These are phyloP conservation scores for Acrocera orbiculus DNA, from an alignment of 2,888 invertebrate genomes.

Conservation along the genomic window DNA sequence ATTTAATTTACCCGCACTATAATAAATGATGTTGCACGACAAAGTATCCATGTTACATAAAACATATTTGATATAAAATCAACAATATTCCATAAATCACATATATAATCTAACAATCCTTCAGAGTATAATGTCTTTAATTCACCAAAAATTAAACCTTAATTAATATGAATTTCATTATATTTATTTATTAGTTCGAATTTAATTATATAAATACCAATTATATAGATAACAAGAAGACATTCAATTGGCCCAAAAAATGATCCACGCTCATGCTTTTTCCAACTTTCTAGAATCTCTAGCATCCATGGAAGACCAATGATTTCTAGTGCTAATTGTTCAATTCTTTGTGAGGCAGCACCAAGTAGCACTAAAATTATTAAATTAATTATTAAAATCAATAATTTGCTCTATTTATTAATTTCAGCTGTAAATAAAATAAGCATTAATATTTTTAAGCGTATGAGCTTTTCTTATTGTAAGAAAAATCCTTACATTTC, in stretches of 20 bases:
- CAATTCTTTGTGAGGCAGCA: conserved; percentile 82
- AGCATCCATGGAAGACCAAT: conserved; percentile 61
- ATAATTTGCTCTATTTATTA: no score
- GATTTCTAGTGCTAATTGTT: conserved; percentile 61
- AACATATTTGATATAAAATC: conserved; percentile 94
- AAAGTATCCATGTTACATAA: conserved; percentile 82
- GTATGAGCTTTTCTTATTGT: no score
- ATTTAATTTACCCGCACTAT: conserved; percentile 54
- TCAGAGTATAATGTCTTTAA: conserved; percentile 79
- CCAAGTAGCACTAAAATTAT: conserved; percentile 68
- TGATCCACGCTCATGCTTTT: conserved; percentile 57
- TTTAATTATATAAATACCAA: conserved; percentile 42
- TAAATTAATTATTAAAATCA: no score
- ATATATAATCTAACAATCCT: conserved; percentile 78
- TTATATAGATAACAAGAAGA: conserved; percentile 71
- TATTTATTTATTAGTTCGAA: neutral
- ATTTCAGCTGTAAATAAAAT: no score
- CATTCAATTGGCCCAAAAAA: conserved; percentile 65
- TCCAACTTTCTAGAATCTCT: conserved; percentile 58
- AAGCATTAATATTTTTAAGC: no score
- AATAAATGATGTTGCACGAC: conserved; percentile 76
- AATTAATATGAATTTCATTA: neutral
- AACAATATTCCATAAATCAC: conserved; percentile 95
- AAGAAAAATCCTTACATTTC: no score
- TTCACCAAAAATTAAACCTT: conserved; percentile 90